Evolutionary conservation across 2,888 invertebrate genomes (phyloP), one percentile per base, ranked within the genome.

Genomic region (Isotomurus palustris): DNA sequence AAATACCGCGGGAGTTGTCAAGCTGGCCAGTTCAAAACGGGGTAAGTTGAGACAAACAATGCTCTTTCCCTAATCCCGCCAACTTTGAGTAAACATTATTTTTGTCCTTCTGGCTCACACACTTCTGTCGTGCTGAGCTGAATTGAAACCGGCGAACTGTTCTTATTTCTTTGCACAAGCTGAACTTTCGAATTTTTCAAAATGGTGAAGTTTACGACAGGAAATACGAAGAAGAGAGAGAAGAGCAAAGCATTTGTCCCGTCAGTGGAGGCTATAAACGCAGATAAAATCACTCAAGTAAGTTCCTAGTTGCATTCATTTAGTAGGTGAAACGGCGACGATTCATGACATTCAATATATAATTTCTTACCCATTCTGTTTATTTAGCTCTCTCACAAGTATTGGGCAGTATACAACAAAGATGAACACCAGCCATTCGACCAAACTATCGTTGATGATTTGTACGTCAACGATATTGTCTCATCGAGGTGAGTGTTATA

Each of bases 371-470:
- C 27, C 58, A 32, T 54, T 58, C 55, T 22, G 45, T 19, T 47
- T 65, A 77, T 79, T 48, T 78, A 94, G 92, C 80, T 95, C 27
- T 91, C 95, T 2, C 85, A 86, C 62, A 86, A 90, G 73, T 92
- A 91, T 75, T 96, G 96, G 96, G 87, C 92, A 1, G 91, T 92
- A 0, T 86, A 89, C 74, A 87, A 89, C 0, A 79, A 82, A 53
- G 81, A 82, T 10, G 79, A 82, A 3, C 89, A 89, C 78, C 75
- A 84, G 71, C 82, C 85, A 44, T 92, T 84, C 73, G 84, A 88
- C 78, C 79, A 85, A 25, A 78, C 84, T 73, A 82, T 95, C 69
- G 84, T 95, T 67, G 91, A 93, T 73, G 86, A 91, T 71, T 87
- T 96, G 69, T 96, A 95, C 73, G 78, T 82, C 53, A 84, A 86